These are phyloP conservation scores for Ctenopoma kingsleyae DNA, from an alignment of 2,797 vertebrate genomes.

Conservation along the genomic window DNA sequence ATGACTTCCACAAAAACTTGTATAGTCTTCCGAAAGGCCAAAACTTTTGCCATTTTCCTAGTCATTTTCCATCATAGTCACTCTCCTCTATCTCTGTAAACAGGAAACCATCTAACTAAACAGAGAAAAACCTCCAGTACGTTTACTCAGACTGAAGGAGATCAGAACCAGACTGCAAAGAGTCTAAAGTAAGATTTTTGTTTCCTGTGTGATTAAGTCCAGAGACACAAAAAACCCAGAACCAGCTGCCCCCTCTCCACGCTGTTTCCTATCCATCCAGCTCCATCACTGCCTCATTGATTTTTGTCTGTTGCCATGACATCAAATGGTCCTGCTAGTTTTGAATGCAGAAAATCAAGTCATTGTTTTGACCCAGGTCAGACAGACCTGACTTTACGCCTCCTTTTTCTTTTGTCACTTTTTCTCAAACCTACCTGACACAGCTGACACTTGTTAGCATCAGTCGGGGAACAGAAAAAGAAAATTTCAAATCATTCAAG, in stretches of 20 bases:
- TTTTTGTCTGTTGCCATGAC: constrained; percentile 64
- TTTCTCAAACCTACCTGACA: background rate
- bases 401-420: background rate
- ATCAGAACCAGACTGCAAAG: constrained; percentile 6
- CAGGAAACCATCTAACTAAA: background rate
- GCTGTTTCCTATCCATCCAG: background rate
- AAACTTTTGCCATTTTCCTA: background rate
- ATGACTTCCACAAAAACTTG: too few species aligned
- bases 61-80: background rate
- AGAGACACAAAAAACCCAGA: background rate
- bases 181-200: background rate
- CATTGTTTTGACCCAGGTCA: background rate
- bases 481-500: fast-evolving
- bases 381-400: background rate
- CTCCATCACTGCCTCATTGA: constrained; percentile 29
- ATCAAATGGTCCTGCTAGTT: constrained; percentile 25
- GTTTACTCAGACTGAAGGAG: constrained; percentile 5
- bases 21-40: background rate
- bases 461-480: background rate
- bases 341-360: background rate
- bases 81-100: background rate
- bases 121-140: background rate
- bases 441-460: background rate
- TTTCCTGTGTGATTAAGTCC: constrained; percentile 16
- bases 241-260: constrained; percentile 12